Conservation (phyloP, 2,797 vertebrate genomes). For the Arremon aurantiirostris region DNA sequence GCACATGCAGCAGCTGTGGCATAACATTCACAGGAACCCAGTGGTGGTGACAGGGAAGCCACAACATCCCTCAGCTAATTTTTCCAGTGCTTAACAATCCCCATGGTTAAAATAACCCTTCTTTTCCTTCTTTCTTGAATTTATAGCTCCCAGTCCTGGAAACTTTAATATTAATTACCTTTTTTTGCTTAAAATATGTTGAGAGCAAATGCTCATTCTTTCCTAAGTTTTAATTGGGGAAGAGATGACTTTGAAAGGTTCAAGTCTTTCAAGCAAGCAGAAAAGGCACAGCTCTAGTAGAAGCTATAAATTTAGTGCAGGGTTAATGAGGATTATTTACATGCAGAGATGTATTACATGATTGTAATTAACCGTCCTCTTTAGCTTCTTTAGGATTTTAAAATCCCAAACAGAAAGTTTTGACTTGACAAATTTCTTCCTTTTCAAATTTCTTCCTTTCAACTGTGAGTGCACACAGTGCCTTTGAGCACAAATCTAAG, state of each 20-base stretch:
- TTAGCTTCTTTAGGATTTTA: background rate
- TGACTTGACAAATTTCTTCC: background rate
- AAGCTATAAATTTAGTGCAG: background rate
- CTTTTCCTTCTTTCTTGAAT: background rate
- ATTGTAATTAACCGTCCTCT: background rate
- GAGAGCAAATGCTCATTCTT: background rate
- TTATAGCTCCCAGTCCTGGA: background rate
- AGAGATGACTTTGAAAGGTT: background rate
- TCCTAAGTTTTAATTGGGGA: background rate
- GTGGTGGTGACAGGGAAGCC: background rate
- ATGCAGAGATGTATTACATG: background rate
- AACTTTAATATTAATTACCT: background rate
- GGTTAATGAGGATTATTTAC: background rate
- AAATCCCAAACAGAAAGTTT: background rate
- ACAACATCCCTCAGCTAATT: background rate
- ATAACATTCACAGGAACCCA: background rate
- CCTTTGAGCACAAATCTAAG: background rate
- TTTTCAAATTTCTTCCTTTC: background rate
- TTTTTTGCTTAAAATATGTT: background rate
- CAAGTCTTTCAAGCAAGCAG: background rate
- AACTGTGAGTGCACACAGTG: background rate
- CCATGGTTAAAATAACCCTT: background rate
- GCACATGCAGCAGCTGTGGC: accelerated
- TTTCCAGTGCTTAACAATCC: background rate
- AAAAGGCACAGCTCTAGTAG: background rate